A percentile compares a stretch with the other conserved stretches of the same genome.
These are phyloP conservation scores for Eulemur albifrons DNA, from an alignment of 2,797 vertebrate genomes.

Conservation along the genomic window DNA sequence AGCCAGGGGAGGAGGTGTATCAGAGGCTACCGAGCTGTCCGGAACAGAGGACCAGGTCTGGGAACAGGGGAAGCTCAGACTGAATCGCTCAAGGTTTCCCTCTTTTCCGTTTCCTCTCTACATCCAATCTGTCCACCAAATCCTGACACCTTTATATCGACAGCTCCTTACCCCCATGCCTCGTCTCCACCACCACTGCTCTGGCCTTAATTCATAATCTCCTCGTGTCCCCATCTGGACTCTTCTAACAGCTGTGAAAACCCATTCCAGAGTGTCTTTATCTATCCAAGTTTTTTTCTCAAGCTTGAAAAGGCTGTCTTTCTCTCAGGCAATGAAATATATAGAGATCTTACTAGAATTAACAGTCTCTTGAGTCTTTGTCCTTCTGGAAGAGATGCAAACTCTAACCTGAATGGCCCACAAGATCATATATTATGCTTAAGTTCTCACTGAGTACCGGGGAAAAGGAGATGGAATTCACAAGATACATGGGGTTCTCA, in stretches of 20 bases:
- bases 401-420: not conserved
- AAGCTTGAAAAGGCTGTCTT: not conserved
- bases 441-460: not conserved
- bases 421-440: not conserved
- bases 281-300: not conserved
- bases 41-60: not conserved
- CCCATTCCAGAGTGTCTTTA: not conserved
- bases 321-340: not conserved
- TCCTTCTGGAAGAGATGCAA: not conserved
- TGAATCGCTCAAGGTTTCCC: not conserved
- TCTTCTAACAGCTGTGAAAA: constrained; percentile 3
- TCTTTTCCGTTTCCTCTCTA: not conserved
- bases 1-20: not conserved
- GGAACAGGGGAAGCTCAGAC: not conserved
- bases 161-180: not conserved
- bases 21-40: not conserved
- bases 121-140: not conserved
- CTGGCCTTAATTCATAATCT: not conserved
- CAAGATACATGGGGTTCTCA: not conserved
- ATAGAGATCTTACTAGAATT: not conserved
- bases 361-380: not conserved
- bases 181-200: not conserved
- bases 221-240: not conserved
- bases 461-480: constrained; percentile 10
- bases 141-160: not conserved